Evolutionary conservation across 2,888 invertebrate species (phyloP).

Genomic region (Hydrotaea diabolus): DNA sequence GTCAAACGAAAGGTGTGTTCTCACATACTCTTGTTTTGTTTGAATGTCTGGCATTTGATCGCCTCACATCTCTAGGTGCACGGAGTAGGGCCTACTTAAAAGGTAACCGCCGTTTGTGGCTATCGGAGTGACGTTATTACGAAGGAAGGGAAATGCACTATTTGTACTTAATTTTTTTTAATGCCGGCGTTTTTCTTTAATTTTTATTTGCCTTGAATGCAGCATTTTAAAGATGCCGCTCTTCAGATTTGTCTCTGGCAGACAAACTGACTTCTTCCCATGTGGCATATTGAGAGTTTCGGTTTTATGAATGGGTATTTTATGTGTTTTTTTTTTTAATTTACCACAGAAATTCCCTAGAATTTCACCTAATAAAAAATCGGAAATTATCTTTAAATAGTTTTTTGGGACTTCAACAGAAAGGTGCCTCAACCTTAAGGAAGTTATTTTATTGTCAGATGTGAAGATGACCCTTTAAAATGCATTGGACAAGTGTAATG

Average conservation of each 20-base stretch:
- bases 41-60: not conserved
- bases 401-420: too few relatives aligned
- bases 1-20: not conserved
- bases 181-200: not conserved
- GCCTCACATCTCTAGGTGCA: too few relatives aligned
- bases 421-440: too few relatives aligned
- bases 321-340: not conserved
- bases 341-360: too few relatives aligned
- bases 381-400: not conserved
- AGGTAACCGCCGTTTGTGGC: constrained; percentile 39
- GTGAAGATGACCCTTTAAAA: too few relatives aligned
- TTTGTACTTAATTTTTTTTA: constrained; percentile 6
- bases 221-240: constrained; percentile 13
- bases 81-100: constrained; percentile 32
- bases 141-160: not conserved
- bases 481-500: too few relatives aligned
- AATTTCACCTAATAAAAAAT: not conserved
- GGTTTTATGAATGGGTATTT: not conserved
- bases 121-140: not conserved
- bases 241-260: not conserved
- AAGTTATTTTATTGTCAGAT: too few relatives aligned
- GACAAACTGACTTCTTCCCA: not conserved
- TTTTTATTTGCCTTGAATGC: not conserved
- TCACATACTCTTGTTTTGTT: not conserved
- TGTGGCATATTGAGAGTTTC: not conserved